Evolutionary conservation across 2,113 vertebrate genomes (phyloP).

Genomic region (Gallinago paraguaiae): DNA sequence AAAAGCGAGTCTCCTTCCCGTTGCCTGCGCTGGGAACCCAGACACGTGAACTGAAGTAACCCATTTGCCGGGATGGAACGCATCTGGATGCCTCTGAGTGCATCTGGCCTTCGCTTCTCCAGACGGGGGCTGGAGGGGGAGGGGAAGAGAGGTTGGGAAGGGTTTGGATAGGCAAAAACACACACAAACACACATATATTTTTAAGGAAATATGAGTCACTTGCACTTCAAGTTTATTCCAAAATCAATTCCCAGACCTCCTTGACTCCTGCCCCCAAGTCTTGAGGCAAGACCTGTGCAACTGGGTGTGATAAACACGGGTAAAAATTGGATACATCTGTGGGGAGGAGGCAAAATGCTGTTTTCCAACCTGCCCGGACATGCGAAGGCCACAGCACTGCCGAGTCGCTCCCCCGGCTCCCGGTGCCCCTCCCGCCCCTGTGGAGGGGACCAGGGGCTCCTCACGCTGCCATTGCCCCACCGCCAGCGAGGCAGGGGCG

Average conservation of each 20-base stretch:
- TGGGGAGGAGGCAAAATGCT: constrained; percentile 43
- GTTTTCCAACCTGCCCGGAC: constrained; percentile 49
- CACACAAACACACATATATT: constrained; percentile 46
- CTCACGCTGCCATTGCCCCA: not conserved
- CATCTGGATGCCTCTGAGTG: constrained; percentile 47
- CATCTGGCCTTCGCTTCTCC: constrained; percentile 36
- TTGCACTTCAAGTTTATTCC: constrained; percentile 50
- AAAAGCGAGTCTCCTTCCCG: not conserved
- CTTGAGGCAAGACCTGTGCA: constrained; percentile 24
- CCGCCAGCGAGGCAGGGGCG: not conserved
- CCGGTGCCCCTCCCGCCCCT: not conserved
- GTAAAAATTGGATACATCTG: constrained; percentile 64
- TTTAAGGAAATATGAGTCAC: constrained; percentile 66
- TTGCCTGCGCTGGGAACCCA: not conserved
- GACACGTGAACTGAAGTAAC: constrained; percentile 58
- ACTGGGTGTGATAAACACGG: constrained; percentile 53
- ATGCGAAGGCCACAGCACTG: not conserved
- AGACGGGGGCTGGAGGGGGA: constrained; percentile 22
- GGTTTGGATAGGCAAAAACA: constrained; percentile 51
- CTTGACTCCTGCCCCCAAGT: constrained; percentile 5
- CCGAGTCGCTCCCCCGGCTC: not conserved
- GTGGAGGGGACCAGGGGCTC: not conserved
- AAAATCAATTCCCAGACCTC: constrained; percentile 44
- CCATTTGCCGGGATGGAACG: constrained; percentile 44
- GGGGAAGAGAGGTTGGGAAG: constrained; percentile 10